Percentiles rank a stretch among this genome's conserved stretches.
Evolutionary conservation across 2,888 invertebrate species (phyloP).

Genomic region (Polyommatus icarus): DNA sequence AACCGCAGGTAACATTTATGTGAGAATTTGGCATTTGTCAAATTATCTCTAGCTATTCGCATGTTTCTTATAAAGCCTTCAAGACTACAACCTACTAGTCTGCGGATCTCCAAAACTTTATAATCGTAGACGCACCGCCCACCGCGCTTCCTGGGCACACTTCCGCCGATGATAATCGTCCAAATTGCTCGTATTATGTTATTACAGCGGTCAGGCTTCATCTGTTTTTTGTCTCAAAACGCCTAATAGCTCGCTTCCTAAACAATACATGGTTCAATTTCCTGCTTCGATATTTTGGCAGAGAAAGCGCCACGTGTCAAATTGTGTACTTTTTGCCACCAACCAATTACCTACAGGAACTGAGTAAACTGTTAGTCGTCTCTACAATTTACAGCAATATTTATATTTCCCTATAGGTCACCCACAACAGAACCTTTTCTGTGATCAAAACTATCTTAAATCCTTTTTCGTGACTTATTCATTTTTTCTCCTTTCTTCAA

Average conservation of each 20-base stretch:
- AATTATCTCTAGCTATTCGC: no score
- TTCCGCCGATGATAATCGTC: slow-evolving; percentile 62
- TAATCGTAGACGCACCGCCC: slow-evolving; percentile 55
- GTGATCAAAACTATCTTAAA: no score
- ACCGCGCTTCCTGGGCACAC: slow-evolving; percentile 66
- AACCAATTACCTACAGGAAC: neutral
- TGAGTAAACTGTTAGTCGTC: neutral
- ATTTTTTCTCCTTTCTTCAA: no score
- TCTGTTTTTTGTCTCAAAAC: slow-evolving; percentile 58
- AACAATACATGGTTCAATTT: neutral
- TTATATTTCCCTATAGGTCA: no score
- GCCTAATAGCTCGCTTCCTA: slow-evolving; percentile 22
- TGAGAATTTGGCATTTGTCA: no score
- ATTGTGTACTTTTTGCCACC: neutral
- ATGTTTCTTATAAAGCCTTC: no score
- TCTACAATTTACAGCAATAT: no score
- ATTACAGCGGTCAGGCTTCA: slow-evolving; percentile 67
- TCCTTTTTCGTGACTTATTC: no score
- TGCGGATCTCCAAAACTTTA: neutral
- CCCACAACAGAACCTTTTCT: no score
- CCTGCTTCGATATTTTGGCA: neutral
- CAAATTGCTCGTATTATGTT: slow-evolving; percentile 63
- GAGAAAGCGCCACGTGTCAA: neutral
- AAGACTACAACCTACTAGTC: no score
- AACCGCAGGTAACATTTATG: no score